Base-by-base conservation (phyloP, 2,888 invertebrate species). In the Sphaeridia pumilis region DNA sequence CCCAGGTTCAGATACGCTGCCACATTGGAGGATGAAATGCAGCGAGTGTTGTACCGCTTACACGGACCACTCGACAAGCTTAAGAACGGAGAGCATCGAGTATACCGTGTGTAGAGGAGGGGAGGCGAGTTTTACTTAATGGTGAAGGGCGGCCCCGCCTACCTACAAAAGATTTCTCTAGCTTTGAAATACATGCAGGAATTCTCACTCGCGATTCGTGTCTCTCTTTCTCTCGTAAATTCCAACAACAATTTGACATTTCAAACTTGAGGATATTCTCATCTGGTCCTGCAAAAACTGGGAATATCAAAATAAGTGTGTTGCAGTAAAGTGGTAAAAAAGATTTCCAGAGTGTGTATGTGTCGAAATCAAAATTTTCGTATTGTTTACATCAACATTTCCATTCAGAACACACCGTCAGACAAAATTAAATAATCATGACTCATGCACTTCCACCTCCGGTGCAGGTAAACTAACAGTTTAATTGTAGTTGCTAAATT, bases 171-270 rank as follows among this genome's bases (percentile, higher is more conserved):
- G 41, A 42, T 49, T 28, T 27, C 26, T 38, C 28, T 49, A 43
- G 43, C 49, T 28, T 42, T 21, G 26, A 42, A 7, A 38, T 31
- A 38, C 10, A n/a, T n/a, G n/a, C n/a, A n/a, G n/a, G n/a, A 41
- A 49, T 26, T 49, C 42, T n/a, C n/a, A n/a, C n/a, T n/a, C n/a
- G n/a, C n/a, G n/a, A n/a, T n/a, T n/a, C n/a, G n/a, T n/a, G n/a
- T n/a, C n/a, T n/a, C n/a, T n/a, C n/a, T n/a, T n/a, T n/a, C n/a
- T n/a, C n/a, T n/a, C n/a, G n/a, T n/a, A n/a, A n/a, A n/a, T 27
- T 49, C 42, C 42, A 49, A 42, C 34, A 38, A 17, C 20, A 49
- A 36, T 49, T 49, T 49, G 49, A 49, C 49, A 49, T 49, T 49
- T 49, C 25, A 49, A 42, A 28, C 34, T 46, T 46, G n/a, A n/a